Conservation (phyloP, 2,797 vertebrate genomes). For the Manis pentadactyla region DNA sequence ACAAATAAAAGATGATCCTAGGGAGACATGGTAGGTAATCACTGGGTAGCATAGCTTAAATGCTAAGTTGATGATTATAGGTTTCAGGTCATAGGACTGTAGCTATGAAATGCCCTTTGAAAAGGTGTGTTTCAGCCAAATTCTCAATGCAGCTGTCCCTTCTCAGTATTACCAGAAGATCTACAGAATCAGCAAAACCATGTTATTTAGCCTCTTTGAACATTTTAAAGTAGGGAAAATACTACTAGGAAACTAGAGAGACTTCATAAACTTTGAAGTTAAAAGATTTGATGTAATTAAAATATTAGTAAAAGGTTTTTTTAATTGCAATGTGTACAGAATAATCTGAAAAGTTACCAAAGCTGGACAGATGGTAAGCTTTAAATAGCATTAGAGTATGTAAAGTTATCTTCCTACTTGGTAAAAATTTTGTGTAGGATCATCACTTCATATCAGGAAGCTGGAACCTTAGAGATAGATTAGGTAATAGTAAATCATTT, state of each 20-base stretch:
- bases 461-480: not conserved
- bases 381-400: conserved; percentile 59
- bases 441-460: conserved; percentile 41
- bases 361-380: conserved; percentile 60
- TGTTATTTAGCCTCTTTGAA: not conserved
- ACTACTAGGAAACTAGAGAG: not conserved
- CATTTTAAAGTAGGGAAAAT: conserved; percentile 9
- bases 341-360: conserved; percentile 60
- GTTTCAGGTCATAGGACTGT: not conserved
- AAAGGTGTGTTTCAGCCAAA: not conserved
- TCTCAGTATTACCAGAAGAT: not conserved
- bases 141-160: not conserved
- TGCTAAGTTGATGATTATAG: not conserved
- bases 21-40: not conserved
- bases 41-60: not conserved
- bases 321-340: conserved; percentile 20
- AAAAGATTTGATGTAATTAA: conserved; percentile 24
- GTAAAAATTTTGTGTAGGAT: conserved; percentile 30
- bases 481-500: not conserved
- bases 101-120: not conserved
- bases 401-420: conserved; percentile 45
- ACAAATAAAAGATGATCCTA: conserved; percentile 41
- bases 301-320: conserved; percentile 58
- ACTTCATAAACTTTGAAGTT: not conserved
- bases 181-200: not conserved